Evolutionary conservation across 1,140 invertebrate genomes (phyloP).

Genomic region (Eufriesea mexicana): DNA sequence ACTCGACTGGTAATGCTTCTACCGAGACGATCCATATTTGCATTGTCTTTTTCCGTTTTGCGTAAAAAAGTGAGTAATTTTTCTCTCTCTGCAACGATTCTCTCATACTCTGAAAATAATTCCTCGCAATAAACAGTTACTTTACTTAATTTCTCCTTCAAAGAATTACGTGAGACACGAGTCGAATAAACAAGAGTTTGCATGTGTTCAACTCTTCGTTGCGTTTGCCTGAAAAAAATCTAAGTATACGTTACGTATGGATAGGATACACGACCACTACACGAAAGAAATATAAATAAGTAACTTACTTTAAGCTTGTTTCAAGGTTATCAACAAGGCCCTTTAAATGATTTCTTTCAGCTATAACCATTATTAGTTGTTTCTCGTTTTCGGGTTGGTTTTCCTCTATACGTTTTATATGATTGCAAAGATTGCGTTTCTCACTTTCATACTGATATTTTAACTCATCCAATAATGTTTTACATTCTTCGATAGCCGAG

Average conservation of each 20-base stretch:
- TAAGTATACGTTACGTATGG: neutral
- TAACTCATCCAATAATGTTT: slow-evolving; percentile 85
- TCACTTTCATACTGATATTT: slow-evolving; percentile 85
- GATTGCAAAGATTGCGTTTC: slow-evolving; percentile 78
- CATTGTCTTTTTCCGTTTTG: slow-evolving; percentile 82
- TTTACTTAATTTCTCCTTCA: slow-evolving; percentile 83
- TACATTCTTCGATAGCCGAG: slow-evolving; percentile 85
- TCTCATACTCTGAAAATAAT: slow-evolving; percentile 83
- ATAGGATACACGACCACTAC: slow-evolving; percentile 22
- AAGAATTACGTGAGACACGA: slow-evolving; percentile 82
- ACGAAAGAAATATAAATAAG: slow-evolving; percentile 7
- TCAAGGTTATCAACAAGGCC: slow-evolving; percentile 78
- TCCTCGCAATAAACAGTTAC: slow-evolving; percentile 83
- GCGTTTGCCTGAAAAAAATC: slow-evolving; percentile 77
- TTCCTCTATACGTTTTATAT: slow-evolving; percentile 79
- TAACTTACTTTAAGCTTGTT: slow-evolving; percentile 81
- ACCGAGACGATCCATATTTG: slow-evolving; percentile 81
- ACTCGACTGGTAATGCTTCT: slow-evolving; percentile 82
- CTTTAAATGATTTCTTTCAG: slow-evolving; percentile 82
- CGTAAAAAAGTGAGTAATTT: slow-evolving; percentile 79
- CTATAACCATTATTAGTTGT: slow-evolving; percentile 74
- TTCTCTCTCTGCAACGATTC: slow-evolving; percentile 82
- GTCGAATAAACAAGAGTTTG: slow-evolving; percentile 80
- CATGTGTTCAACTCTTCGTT: slow-evolving; percentile 80
- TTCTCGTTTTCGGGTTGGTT: slow-evolving; percentile 78